A percentile compares a stretch with the other conserved stretches of the same genome.
Evolutionary conservation across 2,888 invertebrate species (phyloP).

Genomic region (Melolontha melolontha): DNA sequence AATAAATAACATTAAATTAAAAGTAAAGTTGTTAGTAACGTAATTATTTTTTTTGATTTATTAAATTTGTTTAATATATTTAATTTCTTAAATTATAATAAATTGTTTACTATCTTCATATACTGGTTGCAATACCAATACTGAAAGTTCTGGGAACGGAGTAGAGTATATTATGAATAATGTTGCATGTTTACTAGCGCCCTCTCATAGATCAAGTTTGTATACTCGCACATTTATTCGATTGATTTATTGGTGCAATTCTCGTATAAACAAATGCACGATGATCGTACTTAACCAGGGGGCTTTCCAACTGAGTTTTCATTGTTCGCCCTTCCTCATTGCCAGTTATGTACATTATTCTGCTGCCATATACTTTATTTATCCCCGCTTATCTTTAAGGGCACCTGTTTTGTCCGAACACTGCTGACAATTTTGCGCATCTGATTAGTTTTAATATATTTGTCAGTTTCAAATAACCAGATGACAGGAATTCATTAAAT

Average conservation of each 20-base stretch:
- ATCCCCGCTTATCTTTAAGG: background rate
- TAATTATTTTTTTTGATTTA: no score
- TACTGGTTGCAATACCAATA: no score
- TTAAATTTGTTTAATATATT: no score
- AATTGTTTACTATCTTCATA: no score
- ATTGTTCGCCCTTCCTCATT: constrained; percentile 7
- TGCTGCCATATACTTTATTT: background rate
- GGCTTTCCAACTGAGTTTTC: constrained; percentile 13
- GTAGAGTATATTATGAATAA: constrained; percentile 21
- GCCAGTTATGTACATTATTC: background rate
- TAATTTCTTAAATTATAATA: no score
- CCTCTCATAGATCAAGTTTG: constrained; percentile 33
- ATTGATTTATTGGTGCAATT: constrained; percentile 38
- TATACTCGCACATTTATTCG: constrained; percentile 18
- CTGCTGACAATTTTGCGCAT: background rate
- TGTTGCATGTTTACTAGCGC: constrained; percentile 26
- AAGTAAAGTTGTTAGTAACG: no score
- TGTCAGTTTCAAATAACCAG: no score
- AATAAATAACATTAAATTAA: background rate
- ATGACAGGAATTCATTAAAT: no score
- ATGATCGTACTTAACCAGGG: constrained; percentile 18
- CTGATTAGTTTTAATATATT: no score
- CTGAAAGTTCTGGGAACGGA: background rate
- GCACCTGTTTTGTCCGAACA: background rate
- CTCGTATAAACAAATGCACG: constrained; percentile 20